Evolutionary conservation across 2,888 invertebrate species (phyloP).

Genomic region (Globia sparganii): DNA sequence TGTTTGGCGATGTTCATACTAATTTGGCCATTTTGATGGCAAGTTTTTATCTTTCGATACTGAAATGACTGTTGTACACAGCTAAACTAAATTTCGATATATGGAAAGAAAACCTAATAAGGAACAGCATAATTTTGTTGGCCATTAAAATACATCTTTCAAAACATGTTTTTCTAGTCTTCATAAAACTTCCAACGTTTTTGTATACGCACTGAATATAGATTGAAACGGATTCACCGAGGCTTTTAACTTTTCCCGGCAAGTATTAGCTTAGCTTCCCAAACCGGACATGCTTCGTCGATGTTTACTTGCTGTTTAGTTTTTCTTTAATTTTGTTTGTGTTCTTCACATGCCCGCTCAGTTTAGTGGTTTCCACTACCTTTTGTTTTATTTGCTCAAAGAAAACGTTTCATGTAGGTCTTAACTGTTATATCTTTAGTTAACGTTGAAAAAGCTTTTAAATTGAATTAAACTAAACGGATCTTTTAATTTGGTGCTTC

Average conservation of each 20-base stretch:
- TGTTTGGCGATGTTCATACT: not conserved
- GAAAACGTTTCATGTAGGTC: constrained; percentile 66
- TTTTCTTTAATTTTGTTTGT: constrained; percentile 77
- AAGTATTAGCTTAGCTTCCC: constrained; percentile 70
- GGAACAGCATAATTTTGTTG: not conserved
- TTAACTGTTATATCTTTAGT: constrained; percentile 61
- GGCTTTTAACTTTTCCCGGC: constrained; percentile 62
- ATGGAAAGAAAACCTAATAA: not conserved
- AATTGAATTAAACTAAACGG: constrained; percentile 63
- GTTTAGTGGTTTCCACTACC: constrained; percentile 66
- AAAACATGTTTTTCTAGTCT: constrained; percentile 10
- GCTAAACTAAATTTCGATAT: not conserved
- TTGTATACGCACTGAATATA: constrained; percentile 44
- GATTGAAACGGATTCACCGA: constrained; percentile 49
- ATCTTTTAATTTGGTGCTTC: constrained; percentile 48
- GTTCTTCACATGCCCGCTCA: constrained; percentile 68
- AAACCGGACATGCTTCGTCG: constrained; percentile 62
- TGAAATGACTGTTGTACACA: not conserved
- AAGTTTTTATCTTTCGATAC: not conserved
- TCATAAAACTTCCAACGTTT: constrained; percentile 10
- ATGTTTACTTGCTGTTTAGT: constrained; percentile 74
- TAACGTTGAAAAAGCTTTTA: constrained; percentile 50
- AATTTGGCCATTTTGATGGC: not conserved
- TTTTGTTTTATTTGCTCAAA: constrained; percentile 65
- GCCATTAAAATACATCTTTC: not conserved